phyloP scores from a whole-genome alignment of 2,797 vertebrate genomes.

The Lerista edwardsae region DNA sequence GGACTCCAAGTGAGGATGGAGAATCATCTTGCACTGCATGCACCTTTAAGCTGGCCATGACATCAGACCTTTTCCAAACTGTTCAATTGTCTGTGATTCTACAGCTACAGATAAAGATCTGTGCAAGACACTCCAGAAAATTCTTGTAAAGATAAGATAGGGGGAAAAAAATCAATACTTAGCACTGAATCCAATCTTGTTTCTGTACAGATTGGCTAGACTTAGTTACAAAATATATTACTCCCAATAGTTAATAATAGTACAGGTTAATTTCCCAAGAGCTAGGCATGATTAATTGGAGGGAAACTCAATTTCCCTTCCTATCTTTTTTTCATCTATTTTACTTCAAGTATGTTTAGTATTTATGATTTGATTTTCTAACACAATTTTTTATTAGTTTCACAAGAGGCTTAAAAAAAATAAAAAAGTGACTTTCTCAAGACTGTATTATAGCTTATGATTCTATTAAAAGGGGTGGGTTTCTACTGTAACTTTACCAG shows the following conservation, averaged over 20 bases:
- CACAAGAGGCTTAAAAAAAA: not conserved
- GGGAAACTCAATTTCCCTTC: not conserved
- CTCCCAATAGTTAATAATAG: not conserved
- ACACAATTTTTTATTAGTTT: not conserved
- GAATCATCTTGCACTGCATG: too few species aligned
- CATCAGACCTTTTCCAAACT: too few species aligned
- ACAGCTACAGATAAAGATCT: not conserved
- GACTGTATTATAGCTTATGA: not conserved
- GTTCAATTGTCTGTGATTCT: not conserved
- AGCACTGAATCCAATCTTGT: not conserved
- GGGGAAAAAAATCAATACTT: not conserved
- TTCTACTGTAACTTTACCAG: not conserved
- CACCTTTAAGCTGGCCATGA: too few species aligned
- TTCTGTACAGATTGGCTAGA: not conserved
- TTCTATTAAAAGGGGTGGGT: not conserved
- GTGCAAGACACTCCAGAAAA: not conserved
- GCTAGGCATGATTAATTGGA: not conserved
- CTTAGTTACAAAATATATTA: not conserved
- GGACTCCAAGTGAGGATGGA: too few species aligned
- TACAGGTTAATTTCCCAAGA: not conserved
- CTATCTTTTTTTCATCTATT: not conserved
- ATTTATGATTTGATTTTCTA: not conserved
- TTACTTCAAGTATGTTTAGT: not conserved
- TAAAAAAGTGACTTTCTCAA: not conserved
- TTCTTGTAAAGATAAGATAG: not conserved